Conservation (phyloP, 2,888 invertebrate genomes). For the Melinaea menophilus region DNA sequence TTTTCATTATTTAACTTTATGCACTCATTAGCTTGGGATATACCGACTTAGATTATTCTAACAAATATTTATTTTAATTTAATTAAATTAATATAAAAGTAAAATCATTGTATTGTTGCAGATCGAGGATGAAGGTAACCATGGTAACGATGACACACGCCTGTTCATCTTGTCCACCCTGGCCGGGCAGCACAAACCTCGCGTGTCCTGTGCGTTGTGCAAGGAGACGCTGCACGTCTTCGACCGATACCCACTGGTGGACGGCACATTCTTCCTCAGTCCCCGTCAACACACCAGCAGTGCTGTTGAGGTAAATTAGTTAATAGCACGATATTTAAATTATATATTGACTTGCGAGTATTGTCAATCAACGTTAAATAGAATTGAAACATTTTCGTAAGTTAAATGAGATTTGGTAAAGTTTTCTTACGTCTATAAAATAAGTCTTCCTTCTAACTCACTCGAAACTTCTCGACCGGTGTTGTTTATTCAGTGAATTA, state of each 20-base stretch:
- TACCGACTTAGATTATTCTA: constrained; percentile 61
- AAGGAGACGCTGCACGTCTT: constrained; percentile 93
- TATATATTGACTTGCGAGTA: too few relatives aligned
- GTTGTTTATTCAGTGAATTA: constrained; percentile 58
- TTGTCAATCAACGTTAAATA: too few relatives aligned
- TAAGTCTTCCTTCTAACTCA: constrained; percentile 42
- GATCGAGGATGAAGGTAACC: constrained; percentile 99
- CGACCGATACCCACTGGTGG: constrained; percentile 97
- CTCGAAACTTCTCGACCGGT: constrained; percentile 43
- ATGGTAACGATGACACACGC: constrained; percentile 98
- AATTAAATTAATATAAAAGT: too few relatives aligned
- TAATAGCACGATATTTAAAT: not conserved
- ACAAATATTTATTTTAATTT: not conserved
- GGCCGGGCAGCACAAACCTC: constrained; percentile 92
- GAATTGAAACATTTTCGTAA: constrained; percentile 35
- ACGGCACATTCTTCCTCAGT: constrained; percentile 98
- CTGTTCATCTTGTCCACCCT: constrained; percentile 96
- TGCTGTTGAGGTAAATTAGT: constrained; percentile 86
- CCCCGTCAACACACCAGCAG: constrained; percentile 93
- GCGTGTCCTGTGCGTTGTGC: constrained; percentile 92
- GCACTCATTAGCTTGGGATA: constrained; percentile 77
- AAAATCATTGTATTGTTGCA: constrained; percentile 69
- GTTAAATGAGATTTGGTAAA: constrained; percentile 64
- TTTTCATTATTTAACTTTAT: constrained; percentile 78
- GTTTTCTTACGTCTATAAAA: constrained; percentile 59